Conservation (phyloP, 2,888 invertebrate genomes). For the Tuta absoluta region DNA sequence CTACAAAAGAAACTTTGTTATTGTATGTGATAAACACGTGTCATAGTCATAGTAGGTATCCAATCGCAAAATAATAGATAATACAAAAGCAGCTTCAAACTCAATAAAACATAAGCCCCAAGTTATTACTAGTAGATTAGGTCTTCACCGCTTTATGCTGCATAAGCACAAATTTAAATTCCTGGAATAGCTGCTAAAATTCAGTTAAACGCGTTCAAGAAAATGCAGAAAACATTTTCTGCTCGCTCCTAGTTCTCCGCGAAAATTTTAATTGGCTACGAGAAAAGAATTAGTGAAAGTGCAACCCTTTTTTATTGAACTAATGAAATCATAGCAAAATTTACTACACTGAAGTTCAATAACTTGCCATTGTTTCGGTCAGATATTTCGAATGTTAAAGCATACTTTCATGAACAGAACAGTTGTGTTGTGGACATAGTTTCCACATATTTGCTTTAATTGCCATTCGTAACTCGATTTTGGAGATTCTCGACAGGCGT, state of each 20-base stretch:
- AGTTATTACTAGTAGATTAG: not conserved
- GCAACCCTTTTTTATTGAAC: not conserved
- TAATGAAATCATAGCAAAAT: not conserved
- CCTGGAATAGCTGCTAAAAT: constrained; percentile 4
- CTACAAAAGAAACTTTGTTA: no score
- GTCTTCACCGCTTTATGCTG: constrained; percentile 11
- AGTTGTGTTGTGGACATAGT: not conserved
- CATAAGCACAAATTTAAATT: constrained; percentile 4
- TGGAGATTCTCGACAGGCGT: not conserved
- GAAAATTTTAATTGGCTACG: constrained; percentile 31
- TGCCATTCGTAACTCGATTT: not conserved
- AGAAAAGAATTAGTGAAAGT: not conserved
- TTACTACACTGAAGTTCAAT: not conserved
- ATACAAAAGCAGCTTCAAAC: not conserved
- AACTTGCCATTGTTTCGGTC: not conserved
- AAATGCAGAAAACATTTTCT: constrained; percentile 8
- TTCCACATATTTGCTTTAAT: not conserved
- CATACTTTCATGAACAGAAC: not conserved
- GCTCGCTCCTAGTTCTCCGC: constrained; percentile 17
- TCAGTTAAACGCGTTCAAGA: constrained; percentile 5
- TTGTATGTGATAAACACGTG: no score
- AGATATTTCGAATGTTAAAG: not conserved
- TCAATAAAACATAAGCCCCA: not conserved
- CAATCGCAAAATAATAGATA: not conserved
- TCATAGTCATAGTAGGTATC: no score